phyloP scores from a whole-genome alignment of 92 coral and sea anemone species.

The Scolanthus callimorphus region DNA sequence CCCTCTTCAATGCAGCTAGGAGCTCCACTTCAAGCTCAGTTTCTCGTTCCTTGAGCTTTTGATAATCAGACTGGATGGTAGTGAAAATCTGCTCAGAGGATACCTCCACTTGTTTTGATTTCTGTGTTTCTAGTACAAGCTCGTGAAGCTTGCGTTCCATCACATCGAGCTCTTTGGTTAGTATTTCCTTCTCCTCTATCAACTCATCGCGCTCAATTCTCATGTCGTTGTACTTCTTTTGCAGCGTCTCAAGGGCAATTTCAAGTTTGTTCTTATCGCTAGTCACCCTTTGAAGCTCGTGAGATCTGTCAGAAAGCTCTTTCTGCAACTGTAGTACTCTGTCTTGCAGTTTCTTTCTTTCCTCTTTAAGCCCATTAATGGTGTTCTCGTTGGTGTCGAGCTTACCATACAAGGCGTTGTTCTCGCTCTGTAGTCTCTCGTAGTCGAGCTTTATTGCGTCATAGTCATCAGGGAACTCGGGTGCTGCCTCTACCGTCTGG shows the following conservation, averaged over 20 bases:
- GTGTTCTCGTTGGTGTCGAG: slow-evolving; percentile 45
- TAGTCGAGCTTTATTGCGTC: slow-evolving; percentile 62
- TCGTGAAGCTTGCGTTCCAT: slow-evolving; percentile 88
- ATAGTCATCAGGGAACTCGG: slow-evolving; percentile 71
- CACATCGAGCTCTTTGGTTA: slow-evolving; percentile 65
- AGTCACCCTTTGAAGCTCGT: slow-evolving; percentile 83
- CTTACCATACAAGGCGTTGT: slow-evolving; percentile 58
- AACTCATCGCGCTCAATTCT: slow-evolving; percentile 53
- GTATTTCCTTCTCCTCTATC: slow-evolving; percentile 60
- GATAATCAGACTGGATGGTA: slow-evolving; percentile 78
- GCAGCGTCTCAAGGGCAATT: slow-evolving; percentile 50
- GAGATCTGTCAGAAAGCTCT: slow-evolving; percentile 66
- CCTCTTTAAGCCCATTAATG: slow-evolving; percentile 66
- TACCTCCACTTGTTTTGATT: slow-evolving; percentile 66
- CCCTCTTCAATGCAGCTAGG: slow-evolving; percentile 78
- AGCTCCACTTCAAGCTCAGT: slow-evolving; percentile 79
- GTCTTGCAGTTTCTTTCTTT: slow-evolving; percentile 81
- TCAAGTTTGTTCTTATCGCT: slow-evolving; percentile 80
- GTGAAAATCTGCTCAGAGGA: slow-evolving; percentile 81
- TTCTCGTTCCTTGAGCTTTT: slow-evolving; percentile 73
- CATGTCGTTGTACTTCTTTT: slow-evolving; percentile 61
- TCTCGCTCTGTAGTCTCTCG: slow-evolving; percentile 67
- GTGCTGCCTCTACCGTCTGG: slow-evolving; percentile 50
- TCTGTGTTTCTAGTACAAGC: slow-evolving; percentile 71
- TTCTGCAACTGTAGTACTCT: slow-evolving; percentile 82